Conservation (phyloP, 2,888 invertebrate species). For the Crepidodera aurea region DNA sequence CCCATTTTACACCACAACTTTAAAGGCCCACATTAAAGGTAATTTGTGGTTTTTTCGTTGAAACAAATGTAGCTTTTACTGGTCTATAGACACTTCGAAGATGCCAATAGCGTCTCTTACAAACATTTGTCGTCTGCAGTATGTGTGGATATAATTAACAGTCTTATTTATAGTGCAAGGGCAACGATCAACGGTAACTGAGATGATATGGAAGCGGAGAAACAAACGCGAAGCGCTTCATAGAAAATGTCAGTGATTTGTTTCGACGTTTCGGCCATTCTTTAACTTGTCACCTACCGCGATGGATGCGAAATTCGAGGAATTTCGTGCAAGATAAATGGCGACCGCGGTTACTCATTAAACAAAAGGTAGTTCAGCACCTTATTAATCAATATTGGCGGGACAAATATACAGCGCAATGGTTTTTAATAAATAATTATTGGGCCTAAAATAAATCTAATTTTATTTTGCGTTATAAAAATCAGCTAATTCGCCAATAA, state of each 20-base stretch:
- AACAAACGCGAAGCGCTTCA: conserved; percentile 31
- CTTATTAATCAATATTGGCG: no score
- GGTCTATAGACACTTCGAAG: conserved; percentile 33
- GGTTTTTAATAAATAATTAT: no score
- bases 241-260: conserved; percentile 31
- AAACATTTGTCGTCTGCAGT: conserved; percentile 57
- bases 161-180: conserved; percentile 61
- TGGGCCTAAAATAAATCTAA: no score
- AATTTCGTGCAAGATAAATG: conserved; percentile 20
- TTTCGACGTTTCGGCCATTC: conserved; percentile 24
- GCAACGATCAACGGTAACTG: conserved; percentile 54
- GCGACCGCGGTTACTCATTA: neutral
- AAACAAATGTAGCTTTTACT: neutral
- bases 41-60: neutral
- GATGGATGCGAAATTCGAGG: conserved; percentile 19
- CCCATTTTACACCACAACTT: neutral
- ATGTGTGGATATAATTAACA: conserved; percentile 58
- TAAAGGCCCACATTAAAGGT: neutral
- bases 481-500: no score
- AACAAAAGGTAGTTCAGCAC: no score
- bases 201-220: conserved; percentile 29
- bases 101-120: conserved; percentile 60
- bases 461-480: no score
- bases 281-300: conserved; percentile 20
- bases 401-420: no score